Evolutionary conservation across 2,888 invertebrate species (phyloP).

Genomic region (Agrilus cyanescens): DNA sequence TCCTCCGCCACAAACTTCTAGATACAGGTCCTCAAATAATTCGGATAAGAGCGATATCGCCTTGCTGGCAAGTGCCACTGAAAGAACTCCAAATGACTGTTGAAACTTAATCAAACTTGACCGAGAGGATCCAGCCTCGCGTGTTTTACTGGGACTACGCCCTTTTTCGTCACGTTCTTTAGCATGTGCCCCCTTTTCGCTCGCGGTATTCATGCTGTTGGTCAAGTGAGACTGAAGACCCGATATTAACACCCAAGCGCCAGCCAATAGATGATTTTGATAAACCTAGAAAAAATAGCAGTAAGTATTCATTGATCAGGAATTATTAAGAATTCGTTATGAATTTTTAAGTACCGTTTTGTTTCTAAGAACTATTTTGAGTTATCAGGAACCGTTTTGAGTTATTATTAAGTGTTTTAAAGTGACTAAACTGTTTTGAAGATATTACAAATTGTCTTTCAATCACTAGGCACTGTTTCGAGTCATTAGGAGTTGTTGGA

Average conservation of each 20-base stretch:
- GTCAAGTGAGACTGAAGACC: slow-evolving; percentile 76
- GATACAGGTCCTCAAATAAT: slow-evolving; percentile 63
- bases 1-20: slow-evolving; percentile 48
- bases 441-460: no score
- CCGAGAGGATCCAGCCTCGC: slow-evolving; percentile 43
- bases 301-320: not conserved
- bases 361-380: no score
- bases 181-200: slow-evolving; percentile 33
- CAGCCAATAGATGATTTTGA: slow-evolving; percentile 82
- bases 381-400: no score
- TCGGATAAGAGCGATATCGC: slow-evolving; percentile 66
- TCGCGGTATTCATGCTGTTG: slow-evolving; percentile 41
- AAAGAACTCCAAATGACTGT: slow-evolving; percentile 80
- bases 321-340: no score
- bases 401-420: no score
- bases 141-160: slow-evolving; percentile 46
- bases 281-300: slow-evolving; percentile 47
- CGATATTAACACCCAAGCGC: slow-evolving; percentile 76
- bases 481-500: no score
- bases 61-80: slow-evolving; percentile 78
- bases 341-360: no score
- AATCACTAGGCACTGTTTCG: no score
- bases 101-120: slow-evolving; percentile 65
- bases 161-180: slow-evolving; percentile 43
- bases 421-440: no score